Conservation (phyloP, 2,888 invertebrate species). For the Dicycla oo region DNA sequence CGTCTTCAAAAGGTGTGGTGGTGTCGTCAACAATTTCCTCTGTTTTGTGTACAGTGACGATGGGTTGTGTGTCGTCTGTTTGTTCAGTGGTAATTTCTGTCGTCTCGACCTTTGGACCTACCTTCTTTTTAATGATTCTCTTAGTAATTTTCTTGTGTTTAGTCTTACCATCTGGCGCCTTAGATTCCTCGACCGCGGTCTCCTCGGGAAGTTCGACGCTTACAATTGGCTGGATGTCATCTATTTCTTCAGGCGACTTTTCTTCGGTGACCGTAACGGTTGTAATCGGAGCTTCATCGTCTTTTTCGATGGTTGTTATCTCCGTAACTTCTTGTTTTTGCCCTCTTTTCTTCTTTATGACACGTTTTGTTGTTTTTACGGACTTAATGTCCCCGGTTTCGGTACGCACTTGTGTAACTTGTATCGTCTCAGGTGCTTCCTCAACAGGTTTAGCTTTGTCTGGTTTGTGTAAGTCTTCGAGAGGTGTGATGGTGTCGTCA, state of each 20-base stretch:
- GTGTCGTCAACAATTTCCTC: constrained; percentile 9
- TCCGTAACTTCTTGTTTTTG: background rate
- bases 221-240: background rate
- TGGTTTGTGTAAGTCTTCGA: background rate
- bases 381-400: background rate
- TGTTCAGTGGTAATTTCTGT: background rate
- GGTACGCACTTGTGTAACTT: background rate
- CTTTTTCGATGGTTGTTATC: background rate
- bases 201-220: background rate
- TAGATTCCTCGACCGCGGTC: background rate
- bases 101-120: background rate
- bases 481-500: background rate
- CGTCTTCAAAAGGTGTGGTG: background rate
- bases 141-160: background rate
- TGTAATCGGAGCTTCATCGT: background rate
- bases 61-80: background rate
- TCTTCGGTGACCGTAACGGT: background rate
- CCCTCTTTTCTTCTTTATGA: background rate
- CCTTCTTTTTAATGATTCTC: background rate
- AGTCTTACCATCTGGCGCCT: background rate
- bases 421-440: background rate
- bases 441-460: background rate
- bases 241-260: background rate
- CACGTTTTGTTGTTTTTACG: background rate
- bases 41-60: constrained; percentile 1